Conservation (phyloP, 2,888 invertebrate species). For the Leucozona laternaria region DNA sequence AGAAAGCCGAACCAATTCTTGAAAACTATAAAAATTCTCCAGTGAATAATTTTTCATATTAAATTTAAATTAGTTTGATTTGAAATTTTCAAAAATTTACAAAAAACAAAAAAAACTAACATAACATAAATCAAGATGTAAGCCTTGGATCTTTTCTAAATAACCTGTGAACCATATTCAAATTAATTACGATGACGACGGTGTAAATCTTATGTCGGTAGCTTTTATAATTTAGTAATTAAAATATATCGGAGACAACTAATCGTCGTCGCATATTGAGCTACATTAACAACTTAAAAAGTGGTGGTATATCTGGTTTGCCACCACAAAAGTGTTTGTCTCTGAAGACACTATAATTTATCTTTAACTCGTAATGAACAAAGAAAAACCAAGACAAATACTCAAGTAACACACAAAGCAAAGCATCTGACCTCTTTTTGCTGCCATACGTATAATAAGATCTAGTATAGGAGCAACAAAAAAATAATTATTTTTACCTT, state of each 20-base stretch:
- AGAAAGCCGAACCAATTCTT: no score
- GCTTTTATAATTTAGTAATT: not conserved
- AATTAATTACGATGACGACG: not conserved
- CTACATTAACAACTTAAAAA: not conserved
- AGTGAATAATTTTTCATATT: no score
- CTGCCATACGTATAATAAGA: constrained; percentile 12
- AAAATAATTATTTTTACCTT: not conserved
- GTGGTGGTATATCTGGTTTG: constrained; percentile 2
- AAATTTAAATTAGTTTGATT: no score
- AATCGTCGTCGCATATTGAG: not conserved
- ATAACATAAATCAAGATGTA: no score
- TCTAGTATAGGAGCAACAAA: constrained; percentile 8
- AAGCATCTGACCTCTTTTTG: constrained; percentile 67
- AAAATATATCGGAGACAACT: not conserved
- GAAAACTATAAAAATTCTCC: no score
- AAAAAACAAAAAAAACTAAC: no score
- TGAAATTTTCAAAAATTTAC: no score
- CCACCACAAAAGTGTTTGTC: constrained; percentile 5
- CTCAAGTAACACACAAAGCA: constrained; percentile 39
- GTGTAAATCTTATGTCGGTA: not conserved
- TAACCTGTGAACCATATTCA: not conserved
- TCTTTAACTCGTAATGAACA: constrained; percentile 17
- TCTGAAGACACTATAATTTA: constrained; percentile 16
- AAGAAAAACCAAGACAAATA: constrained; percentile 8
- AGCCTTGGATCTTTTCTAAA: not conserved